phyloP scores from a whole-genome alignment of 2,888 invertebrate species.

The Eupeodes luniger region DNA sequence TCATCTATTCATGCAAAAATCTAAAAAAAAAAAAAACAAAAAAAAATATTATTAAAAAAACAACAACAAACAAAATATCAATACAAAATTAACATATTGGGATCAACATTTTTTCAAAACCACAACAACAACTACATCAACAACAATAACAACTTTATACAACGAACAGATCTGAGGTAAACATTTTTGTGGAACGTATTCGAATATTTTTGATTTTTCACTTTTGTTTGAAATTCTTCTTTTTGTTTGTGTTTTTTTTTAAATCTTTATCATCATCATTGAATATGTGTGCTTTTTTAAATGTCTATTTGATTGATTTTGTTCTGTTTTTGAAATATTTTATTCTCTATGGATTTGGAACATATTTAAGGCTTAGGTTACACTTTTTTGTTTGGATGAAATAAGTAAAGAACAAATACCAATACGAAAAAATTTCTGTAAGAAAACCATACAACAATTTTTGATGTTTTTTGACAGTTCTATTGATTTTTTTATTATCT shows the following conservation, averaged over 20 bases:
- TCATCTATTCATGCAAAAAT: conserved; percentile 59
- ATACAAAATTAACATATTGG: conserved; percentile 60
- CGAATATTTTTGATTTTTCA: conserved; percentile 21
- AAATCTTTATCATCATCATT: conserved; percentile 48
- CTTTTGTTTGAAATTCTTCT: conserved; percentile 4
- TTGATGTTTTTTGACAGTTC: no score
- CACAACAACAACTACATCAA: conserved; percentile 62
- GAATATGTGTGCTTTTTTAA: conserved; percentile 59
- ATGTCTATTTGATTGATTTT: conserved; percentile 48
- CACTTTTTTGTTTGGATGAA: no score
- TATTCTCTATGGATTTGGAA: conserved; percentile 31
- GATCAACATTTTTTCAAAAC: conserved; percentile 55
- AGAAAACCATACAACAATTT: no score
- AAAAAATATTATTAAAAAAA: conserved; percentile 35
- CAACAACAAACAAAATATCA: conserved; percentile 39
- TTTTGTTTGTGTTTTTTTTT: conserved; percentile 2
- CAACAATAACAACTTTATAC: conserved; percentile 38
- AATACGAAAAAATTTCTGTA: no score
- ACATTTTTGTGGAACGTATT: conserved; percentile 66
- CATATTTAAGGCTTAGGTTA: conserved; percentile 27
- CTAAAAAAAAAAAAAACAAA: conserved; percentile 33
- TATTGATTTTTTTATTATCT: no score
- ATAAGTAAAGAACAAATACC: no score
- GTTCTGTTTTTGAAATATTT: conserved; percentile 26
- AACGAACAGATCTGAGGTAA: conserved; percentile 82